These are phyloP conservation scores for Spinus pinus DNA, from an alignment of 2,797 vertebrate species.

Conservation along the genomic window DNA sequence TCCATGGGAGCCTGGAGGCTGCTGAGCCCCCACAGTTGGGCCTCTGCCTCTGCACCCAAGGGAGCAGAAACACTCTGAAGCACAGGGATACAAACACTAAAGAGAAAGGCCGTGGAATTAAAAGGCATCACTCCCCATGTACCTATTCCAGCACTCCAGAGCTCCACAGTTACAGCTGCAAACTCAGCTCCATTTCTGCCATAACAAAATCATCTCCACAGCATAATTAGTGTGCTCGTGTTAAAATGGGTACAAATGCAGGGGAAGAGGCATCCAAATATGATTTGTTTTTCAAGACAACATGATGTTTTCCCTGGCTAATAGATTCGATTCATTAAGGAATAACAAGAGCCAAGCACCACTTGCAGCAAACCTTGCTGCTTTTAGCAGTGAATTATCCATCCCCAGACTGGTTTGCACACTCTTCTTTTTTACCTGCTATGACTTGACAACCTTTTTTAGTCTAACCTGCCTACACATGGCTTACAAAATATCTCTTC, in stretches of 20 bases:
- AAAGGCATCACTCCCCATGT: conserved; percentile 5
- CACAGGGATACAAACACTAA: background rate
- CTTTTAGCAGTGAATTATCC: conserved; percentile 7
- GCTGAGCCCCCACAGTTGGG: background rate
- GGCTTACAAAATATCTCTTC: background rate
- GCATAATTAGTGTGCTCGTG: conserved; percentile 9
- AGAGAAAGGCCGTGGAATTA: background rate
- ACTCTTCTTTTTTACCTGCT: background rate
- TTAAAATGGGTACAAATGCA: background rate
- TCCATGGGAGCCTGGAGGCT: background rate
- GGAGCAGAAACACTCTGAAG: background rate
- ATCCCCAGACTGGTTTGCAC: background rate
- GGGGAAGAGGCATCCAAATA: conserved; percentile 36
- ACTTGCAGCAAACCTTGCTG: background rate
- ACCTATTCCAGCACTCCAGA: conserved; percentile 3
- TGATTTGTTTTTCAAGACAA: conserved; percentile 15
- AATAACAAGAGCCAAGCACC: conserved; percentile 1
- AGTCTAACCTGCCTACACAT: background rate
- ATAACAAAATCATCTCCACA: conserved; percentile 42
- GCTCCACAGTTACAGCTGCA: background rate
- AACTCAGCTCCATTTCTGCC: background rate
- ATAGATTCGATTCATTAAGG: conserved; percentile 16
- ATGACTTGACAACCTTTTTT: background rate
- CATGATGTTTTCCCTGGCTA: conserved; percentile 26
- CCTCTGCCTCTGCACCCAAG: background rate